Percentiles rank a stretch among this genome's conserved stretches.
Evolutionary conservation across 2,797 vertebrate species (phyloP).

Genomic region (Pangasius sanitwongsei): DNA sequence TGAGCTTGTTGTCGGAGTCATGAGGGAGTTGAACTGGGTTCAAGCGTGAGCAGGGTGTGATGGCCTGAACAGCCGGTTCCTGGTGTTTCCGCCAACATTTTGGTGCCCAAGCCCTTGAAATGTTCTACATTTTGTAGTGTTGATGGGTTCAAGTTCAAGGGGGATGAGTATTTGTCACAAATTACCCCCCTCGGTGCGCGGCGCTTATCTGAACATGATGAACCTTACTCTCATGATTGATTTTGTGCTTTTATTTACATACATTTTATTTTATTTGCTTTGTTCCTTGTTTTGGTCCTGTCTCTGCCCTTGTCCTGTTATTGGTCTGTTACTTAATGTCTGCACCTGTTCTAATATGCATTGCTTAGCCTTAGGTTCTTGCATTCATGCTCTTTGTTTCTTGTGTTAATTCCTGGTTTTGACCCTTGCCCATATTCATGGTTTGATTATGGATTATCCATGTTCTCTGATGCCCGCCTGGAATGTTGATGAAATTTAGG

Average conservation of each 20-base stretch:
- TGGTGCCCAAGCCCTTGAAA: background rate
- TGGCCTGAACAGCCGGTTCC: background rate
- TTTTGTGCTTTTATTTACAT: background rate
- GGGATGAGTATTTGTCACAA: background rate
- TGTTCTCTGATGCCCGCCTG: background rate
- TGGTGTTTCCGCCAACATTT: background rate
- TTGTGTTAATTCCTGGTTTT: background rate
- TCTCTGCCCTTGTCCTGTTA: background rate
- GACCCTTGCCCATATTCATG: background rate
- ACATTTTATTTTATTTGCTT: background rate
- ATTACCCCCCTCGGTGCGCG: background rate
- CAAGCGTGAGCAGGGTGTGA: background rate
- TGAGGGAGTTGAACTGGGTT: background rate
- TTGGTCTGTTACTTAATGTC: background rate
- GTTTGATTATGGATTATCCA: background rate
- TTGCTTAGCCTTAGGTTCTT: background rate
- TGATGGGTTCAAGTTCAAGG: background rate
- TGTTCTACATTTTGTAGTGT: background rate
- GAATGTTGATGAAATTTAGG: background rate
- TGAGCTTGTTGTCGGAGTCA: background rate
- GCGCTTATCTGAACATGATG: background rate
- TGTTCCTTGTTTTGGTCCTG: background rate
- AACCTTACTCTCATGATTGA: background rate
- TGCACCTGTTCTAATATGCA: background rate
- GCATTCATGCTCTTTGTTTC: background rate